Conservation (phyloP, 2,113 vertebrate genomes). For the Cololabis saira region DNA sequence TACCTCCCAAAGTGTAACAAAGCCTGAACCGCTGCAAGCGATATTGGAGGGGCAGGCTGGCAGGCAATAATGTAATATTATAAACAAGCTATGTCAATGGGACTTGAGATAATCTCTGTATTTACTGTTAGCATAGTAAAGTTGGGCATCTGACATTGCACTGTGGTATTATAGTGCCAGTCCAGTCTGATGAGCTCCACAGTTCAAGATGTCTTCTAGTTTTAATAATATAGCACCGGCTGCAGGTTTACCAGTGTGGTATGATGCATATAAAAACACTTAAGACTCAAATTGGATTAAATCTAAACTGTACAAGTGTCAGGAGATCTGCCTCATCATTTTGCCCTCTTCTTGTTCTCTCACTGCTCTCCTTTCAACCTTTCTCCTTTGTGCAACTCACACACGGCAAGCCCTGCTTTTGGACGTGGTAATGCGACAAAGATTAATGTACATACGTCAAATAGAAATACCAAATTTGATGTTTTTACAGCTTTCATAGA, state of each 20-base stretch:
- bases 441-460: conserved; percentile 35
- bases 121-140: too few relatives aligned
- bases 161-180: too few relatives aligned
- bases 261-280: background rate
- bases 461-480: conserved; percentile 44
- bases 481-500: conserved; percentile 26
- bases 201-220: background rate
- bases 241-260: background rate
- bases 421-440: conserved; percentile 58
- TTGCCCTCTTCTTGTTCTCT: background rate
- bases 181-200: too few relatives aligned
- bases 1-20: too few relatives aligned
- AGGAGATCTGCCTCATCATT: background rate
- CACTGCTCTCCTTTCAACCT: conserved; percentile 4
- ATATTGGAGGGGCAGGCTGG: too few relatives aligned
- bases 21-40: too few relatives aligned
- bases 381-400: conserved; percentile 2
- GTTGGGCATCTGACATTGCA: too few relatives aligned
- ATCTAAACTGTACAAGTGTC: background rate
- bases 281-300: background rate
- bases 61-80: too few relatives aligned
- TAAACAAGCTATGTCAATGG: too few relatives aligned
- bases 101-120: too few relatives aligned
- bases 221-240: background rate
- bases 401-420: conserved; percentile 29